Conservation (phyloP, 30 jellyfish, hydroid and myxozoan species). For the Rhopilema esculentum region DNA sequence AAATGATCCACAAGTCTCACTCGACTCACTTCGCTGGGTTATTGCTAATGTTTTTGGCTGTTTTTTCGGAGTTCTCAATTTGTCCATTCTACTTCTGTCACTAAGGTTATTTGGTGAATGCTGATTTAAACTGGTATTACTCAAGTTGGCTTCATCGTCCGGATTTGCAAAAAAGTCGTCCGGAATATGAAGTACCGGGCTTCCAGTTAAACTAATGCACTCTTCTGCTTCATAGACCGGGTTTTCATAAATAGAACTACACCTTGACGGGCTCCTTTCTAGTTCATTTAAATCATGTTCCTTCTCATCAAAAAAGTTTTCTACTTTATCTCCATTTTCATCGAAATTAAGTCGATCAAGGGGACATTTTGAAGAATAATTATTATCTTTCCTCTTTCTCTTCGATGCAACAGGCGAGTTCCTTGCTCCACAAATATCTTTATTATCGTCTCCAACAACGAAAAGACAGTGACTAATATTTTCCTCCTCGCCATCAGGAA, state of each 20-base stretch:
- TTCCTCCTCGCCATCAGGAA: conserved; percentile 10
- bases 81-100: background rate
- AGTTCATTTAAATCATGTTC: background rate
- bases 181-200: conserved; percentile 44
- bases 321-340: background rate
- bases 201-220: conserved; percentile 14
- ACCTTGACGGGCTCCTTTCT: background rate
- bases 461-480: background rate
- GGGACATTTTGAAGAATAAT: too few relatives aligned
- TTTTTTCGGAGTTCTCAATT: background rate
- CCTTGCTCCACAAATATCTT: background rate
- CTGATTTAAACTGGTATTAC: background rate
- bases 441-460: background rate
- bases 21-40: background rate
- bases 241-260: conserved; percentile 19
- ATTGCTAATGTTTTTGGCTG: background rate
- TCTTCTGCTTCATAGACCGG: conserved; percentile 20
- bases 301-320: background rate
- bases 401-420: background rate
- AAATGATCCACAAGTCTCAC: conserved; percentile 53
- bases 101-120: background rate
- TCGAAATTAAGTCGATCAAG: too few relatives aligned
- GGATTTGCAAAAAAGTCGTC: conserved; percentile 42
- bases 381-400: background rate
- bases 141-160: conserved; percentile 7